A percentile compares a stretch with the other conserved stretches of the same genome.
Evolutionary conservation across 92 coral and sea anemone genomes (phyloP).

Genomic region (Epizoanthus stellaris): DNA sequence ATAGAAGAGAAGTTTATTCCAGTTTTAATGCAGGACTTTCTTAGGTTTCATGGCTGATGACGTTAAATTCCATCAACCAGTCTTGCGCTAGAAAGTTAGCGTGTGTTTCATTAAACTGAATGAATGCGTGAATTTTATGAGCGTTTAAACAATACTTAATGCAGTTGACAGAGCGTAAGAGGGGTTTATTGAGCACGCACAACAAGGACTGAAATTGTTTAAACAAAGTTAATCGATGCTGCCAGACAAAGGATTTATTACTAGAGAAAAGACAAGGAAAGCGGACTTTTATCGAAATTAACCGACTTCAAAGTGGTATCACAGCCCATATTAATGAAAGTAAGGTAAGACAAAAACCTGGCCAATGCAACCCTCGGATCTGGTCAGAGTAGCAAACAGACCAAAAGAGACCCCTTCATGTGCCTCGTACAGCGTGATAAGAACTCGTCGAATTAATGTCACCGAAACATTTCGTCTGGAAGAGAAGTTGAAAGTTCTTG

Average conservation of each 20-base stretch:
- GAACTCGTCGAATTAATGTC: conserved; percentile 63
- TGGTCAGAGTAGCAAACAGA: background rate
- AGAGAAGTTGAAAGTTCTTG: conserved; percentile 61
- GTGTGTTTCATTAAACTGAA: no score
- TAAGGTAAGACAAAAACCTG: background rate
- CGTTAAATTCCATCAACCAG: no score
- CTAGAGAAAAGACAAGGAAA: background rate
- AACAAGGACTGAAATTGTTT: no score
- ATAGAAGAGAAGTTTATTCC: no score
- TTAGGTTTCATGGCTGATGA: no score
- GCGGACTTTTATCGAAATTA: background rate
- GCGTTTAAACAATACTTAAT: no score
- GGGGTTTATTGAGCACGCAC: no score
- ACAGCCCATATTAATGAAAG: background rate
- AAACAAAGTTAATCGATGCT: no score
- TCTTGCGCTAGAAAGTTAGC: no score
- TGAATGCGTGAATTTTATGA: no score
- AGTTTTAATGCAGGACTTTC: no score
- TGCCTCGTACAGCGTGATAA: conserved; percentile 55
- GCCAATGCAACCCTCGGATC: conserved; percentile 20
- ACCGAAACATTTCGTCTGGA: conserved; percentile 61
- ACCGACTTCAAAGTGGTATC: background rate
- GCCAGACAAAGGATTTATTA: conserved; percentile 2
- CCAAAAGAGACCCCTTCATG: conserved; percentile 42
- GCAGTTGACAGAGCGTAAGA: no score